A percentile compares a stretch with the other conserved stretches of the same genome.
Evolutionary conservation across 2,888 invertebrate genomes (phyloP).

Genomic region (Allacma fusca): DNA sequence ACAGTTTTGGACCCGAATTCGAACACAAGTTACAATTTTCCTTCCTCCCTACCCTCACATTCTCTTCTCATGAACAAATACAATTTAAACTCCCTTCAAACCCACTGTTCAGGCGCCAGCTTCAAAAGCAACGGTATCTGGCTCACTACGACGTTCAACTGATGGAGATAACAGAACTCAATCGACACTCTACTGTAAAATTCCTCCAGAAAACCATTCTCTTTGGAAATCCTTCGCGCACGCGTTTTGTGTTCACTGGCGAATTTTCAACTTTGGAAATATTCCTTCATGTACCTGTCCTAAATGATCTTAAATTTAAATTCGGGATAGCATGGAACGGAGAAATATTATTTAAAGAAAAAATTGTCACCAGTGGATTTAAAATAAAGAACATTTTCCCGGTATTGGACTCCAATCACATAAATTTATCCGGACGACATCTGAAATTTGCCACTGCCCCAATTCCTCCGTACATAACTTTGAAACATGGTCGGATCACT

Average conservation of each 20-base stretch:
- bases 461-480: conserved; percentile 21
- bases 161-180: neutral
- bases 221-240: neutral
- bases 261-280: no score
- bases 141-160: neutral
- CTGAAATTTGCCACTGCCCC: neutral
- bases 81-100: neutral
- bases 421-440: neutral
- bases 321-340: neutral
- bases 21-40: no score
- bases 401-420: neutral
- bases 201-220: neutral
- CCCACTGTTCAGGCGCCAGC: neutral
- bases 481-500: neutral
- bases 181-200: neutral
- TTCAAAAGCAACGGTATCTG: neutral
- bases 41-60: no score
- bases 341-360: neutral
- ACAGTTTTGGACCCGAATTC: no score
- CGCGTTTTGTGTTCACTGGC: neutral
- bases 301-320: neutral
- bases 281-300: no score
- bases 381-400: neutral
- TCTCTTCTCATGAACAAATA: no score
- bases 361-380: neutral